These are phyloP conservation scores for Capromys pilorides DNA, from an alignment of 2,797 vertebrate genomes.

Conservation along the genomic window DNA sequence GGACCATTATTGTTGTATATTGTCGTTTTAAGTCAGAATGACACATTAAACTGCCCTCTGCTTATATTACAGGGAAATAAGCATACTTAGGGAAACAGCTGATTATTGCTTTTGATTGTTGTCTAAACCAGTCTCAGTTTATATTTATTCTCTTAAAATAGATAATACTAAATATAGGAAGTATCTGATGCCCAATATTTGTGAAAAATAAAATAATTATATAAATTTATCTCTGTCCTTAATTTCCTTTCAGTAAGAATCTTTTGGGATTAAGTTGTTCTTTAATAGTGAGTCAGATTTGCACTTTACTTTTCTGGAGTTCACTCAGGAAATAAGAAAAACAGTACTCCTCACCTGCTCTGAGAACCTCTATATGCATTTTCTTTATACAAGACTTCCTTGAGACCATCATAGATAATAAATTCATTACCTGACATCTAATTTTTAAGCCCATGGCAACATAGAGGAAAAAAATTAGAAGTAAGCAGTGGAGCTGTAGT, in stretches of 20 bases:
- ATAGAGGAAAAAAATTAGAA: conserved; percentile 40
- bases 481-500: background rate
- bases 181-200: conserved; percentile 33
- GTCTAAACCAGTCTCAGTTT: conserved; percentile 25
- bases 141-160: conserved; percentile 52
- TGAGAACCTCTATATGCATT: background rate
- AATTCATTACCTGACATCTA: conserved; percentile 20
- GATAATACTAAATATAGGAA: conserved; percentile 21
- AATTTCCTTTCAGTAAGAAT: conserved; percentile 8
- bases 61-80: conserved; percentile 26
- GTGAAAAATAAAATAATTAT: background rate
- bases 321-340: conserved; percentile 24
- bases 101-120: conserved; percentile 6
- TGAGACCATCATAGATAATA: background rate
- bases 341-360: background rate
- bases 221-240: conserved; percentile 21
- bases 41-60: conserved; percentile 11
- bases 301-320: conserved; percentile 46
- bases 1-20: conserved; percentile 66
- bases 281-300: background rate
- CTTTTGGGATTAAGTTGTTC: conserved; percentile 24
- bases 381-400: conserved; percentile 14
- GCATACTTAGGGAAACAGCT: background rate
- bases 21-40: conserved; percentile 59
- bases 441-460: conserved; percentile 8